These are phyloP conservation scores for Dicentrarchus labrax DNA, from an alignment of 2,113 vertebrate genomes.

Conservation along the genomic window DNA sequence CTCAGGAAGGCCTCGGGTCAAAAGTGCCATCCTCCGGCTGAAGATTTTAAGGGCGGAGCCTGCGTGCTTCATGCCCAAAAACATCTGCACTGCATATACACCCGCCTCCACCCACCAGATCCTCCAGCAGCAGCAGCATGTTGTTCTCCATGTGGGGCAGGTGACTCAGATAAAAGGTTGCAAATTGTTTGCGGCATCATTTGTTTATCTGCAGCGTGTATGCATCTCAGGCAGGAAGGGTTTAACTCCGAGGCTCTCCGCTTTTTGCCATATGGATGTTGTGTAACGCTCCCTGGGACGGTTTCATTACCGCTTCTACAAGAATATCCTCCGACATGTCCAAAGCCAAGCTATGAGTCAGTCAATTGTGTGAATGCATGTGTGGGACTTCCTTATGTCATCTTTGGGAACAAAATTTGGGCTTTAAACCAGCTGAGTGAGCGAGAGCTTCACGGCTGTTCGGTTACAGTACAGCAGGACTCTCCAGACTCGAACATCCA, in stretches of 20 bases:
- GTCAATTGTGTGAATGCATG: background rate
- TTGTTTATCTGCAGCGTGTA: conserved; percentile 10
- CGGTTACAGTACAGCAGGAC: no score
- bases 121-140: conserved; percentile 10
- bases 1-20: background rate
- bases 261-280: background rate
- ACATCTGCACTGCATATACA: background rate
- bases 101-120: background rate
- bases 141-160: conserved; percentile 20
- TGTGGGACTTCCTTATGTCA: background rate
- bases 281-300: background rate
- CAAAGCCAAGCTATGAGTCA: background rate
- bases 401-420: background rate
- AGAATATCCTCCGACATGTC: background rate
- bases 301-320: background rate
- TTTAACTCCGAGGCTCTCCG: conserved; percentile 3
- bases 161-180: conserved; percentile 36
- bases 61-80: conserved; percentile 18
- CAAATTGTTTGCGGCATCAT: conserved; percentile 9
- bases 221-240: background rate
- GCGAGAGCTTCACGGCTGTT: background rate
- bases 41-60: conserved; percentile 14
- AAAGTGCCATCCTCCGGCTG: background rate
- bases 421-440: background rate
- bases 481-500: no score